Conservation (phyloP, 2,113 vertebrate species). For the Dipodomys spectabilis region DNA sequence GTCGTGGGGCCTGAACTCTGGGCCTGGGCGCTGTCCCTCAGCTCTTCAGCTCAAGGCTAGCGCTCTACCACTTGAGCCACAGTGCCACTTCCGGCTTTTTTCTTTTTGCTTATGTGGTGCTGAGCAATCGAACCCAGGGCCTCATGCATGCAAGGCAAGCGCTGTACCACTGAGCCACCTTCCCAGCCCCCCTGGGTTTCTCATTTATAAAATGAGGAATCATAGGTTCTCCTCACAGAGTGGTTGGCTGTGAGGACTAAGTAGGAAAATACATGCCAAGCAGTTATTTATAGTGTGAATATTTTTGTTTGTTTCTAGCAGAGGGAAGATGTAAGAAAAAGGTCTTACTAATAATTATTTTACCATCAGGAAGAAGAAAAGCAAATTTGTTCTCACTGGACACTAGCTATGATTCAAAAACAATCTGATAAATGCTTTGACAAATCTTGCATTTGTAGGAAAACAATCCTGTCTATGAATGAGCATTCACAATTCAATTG, state of each 20-base stretch:
- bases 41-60: no score
- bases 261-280: background rate
- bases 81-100: no score
- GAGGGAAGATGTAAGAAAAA: conserved; percentile 2
- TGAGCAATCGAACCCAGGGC: no score
- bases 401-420: background rate
- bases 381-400: conserved; percentile 25
- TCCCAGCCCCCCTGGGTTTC: no score
- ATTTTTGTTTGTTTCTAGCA: background rate
- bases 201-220: conserved; percentile 16
- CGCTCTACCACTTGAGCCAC: no score
- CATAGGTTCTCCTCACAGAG: background rate
- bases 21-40: no score
- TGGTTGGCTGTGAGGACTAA: background rate
- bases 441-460: background rate
- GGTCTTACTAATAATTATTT: background rate
- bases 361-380: conserved; percentile 8
- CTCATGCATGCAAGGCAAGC: no score
- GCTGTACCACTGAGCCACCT: no score
- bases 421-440: conserved; percentile 3
- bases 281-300: background rate
- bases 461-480: background rate
- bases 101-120: no score
- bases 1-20: no score
- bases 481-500: background rate